phyloP scores from a whole-genome alignment of 2,797 vertebrate species.

The Clarias platycephalus region DNA sequence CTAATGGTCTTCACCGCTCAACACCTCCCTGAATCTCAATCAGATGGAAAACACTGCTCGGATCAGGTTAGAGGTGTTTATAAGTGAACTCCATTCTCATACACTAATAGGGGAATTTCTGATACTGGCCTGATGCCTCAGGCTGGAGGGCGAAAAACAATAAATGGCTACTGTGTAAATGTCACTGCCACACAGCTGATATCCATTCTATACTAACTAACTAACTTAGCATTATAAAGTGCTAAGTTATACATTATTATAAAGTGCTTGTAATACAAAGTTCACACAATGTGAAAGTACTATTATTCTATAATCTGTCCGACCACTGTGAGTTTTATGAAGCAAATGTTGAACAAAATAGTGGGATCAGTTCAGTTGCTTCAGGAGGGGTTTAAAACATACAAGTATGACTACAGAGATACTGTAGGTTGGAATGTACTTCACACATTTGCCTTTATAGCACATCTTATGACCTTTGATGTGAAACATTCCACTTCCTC shows the following conservation, averaged over 20 bases:
- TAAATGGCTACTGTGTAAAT: background rate
- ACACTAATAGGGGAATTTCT: background rate
- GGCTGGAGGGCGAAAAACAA: background rate
- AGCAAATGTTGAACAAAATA: background rate
- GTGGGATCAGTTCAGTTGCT: background rate
- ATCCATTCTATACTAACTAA: background rate
- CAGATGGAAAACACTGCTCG: background rate
- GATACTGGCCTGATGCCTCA: background rate
- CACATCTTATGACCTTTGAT: background rate
- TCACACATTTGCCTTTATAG: background rate
- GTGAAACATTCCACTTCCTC: background rate
- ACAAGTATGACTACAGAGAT: background rate
- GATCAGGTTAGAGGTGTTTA: background rate
- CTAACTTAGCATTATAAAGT: background rate
- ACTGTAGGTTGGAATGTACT: background rate
- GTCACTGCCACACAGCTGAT: background rate
- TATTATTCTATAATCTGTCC: background rate
- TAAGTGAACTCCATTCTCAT: background rate
- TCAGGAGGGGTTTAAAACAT: background rate
- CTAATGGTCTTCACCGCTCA: background rate
- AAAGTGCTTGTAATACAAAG: background rate
- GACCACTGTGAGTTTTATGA: background rate
- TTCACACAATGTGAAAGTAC: background rate
- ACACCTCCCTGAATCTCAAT: background rate
- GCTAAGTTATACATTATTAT: background rate